Evolutionary conservation across 2,113 vertebrate genomes (phyloP), one percentile per base, ranked within the genome.

Genomic region (Hippolais icterina): DNA sequence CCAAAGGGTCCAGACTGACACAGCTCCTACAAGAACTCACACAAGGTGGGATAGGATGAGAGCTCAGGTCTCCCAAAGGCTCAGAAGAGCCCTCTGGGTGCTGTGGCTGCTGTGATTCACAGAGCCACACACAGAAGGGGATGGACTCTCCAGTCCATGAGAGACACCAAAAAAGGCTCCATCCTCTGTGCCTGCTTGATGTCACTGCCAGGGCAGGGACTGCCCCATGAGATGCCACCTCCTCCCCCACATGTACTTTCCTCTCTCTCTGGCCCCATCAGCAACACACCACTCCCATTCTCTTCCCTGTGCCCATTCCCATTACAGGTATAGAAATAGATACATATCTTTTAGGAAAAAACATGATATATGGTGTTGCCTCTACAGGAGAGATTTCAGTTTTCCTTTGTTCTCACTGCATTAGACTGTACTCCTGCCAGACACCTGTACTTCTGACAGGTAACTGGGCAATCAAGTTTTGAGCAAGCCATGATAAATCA

Each of bases 171-270:
- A 52, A 7, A 3, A 6, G 31, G 9, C 47, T 68, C 35, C 2
- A 1, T 14, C 9, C 18, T 61, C 75, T 65, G 41, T 31, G 31
- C 42, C 42, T 20, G 37, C 14, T 37, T 2, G 2, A 4, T 14
- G 46, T 1, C 20, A 2, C 72, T 72, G 72, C n/a, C 42, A 27
- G 42, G 70, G 47, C n/a, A 39, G 9, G 50, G 4, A 5, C 12
- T 50, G 52, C 9, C 39, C 33, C 44, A 15, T 0, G 1, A 69
- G 41, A 8, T 49, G 53, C 24, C 68, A 60, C 20, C n/a, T 81
- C 24, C n/a, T 57, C 28, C 29, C 49, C 33, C 10, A 15, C 2
- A 9, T 0, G 5, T 2, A 3, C 37, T 69, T 31, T 15, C 12
- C 54, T 53, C n/a, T 59, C 33, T 31, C 3, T 1, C 50, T 19